These are phyloP conservation scores for Dryoscopus gambensis DNA, from an alignment of 2,113 vertebrate species.

Conservation along the genomic window DNA sequence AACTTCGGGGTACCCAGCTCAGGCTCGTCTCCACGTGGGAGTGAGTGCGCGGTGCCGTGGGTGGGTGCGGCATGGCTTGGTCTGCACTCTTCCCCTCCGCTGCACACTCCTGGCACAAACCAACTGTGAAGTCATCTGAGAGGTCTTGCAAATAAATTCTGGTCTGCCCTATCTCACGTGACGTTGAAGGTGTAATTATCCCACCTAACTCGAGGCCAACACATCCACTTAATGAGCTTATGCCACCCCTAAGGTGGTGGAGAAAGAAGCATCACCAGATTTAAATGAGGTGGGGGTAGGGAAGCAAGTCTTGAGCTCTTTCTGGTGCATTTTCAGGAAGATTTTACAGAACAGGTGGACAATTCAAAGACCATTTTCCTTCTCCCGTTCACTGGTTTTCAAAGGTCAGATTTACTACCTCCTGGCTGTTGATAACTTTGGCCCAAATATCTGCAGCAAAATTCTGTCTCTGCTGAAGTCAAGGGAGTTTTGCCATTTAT, in stretches of 20 bases:
- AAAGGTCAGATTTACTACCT: background rate
- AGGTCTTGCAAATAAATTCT: background rate
- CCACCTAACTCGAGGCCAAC: background rate
- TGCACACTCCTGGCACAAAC: background rate
- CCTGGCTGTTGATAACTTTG: background rate
- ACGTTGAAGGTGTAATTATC: background rate
- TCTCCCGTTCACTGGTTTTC: background rate
- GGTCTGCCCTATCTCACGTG: background rate
- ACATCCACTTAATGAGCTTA: background rate
- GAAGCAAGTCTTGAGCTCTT: background rate
- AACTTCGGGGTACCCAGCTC: background rate
- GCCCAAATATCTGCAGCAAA: background rate
- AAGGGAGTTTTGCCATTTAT: background rate
- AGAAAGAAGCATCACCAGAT: background rate
- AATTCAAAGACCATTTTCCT: background rate
- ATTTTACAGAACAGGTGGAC: background rate
- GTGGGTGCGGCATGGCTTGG: accelerated
- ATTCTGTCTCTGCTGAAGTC: background rate
- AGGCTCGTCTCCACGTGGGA: background rate
- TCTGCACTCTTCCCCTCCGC: background rate
- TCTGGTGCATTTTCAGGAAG: background rate
- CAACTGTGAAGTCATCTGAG: background rate
- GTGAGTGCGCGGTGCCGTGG: accelerated
- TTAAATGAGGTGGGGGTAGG: accelerated
- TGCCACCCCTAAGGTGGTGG: background rate